Conservation (phyloP, 2,113 vertebrate species). For the Pontoporia blainvillei region DNA sequence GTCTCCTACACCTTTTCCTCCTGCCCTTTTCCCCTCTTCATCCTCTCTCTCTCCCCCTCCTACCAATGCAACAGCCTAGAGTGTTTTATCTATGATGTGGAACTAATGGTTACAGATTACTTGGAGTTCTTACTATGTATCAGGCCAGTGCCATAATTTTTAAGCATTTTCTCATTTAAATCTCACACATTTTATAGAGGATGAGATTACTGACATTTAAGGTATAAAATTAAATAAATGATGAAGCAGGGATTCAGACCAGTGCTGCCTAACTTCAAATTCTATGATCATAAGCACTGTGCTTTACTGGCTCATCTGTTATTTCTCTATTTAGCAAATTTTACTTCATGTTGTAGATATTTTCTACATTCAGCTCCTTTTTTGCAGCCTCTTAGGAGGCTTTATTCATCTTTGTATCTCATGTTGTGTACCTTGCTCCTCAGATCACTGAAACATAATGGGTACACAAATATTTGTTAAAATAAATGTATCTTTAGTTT, state of each 20-base stretch:
- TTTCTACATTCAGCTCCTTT: background rate
- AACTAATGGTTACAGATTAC: background rate
- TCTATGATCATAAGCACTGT: background rate
- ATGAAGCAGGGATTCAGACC: background rate
- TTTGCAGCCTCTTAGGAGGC: background rate
- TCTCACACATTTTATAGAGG: background rate
- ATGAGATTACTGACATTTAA: background rate
- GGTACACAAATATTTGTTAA: background rate
- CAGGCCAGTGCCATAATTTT: background rate
- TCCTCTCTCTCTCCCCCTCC: too few relatives aligned
- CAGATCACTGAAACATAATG: background rate
- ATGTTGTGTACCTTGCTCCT: background rate
- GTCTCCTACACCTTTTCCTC: too few relatives aligned
- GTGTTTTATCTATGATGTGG: background rate
- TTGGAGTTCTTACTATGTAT: background rate
- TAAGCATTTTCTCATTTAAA: background rate
- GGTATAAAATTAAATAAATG: background rate
- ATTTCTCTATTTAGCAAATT: background rate
- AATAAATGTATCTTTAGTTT: background rate
- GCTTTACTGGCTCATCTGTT: background rate
- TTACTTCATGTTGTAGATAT: background rate
- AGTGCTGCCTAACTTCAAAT: background rate
- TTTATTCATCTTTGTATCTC: background rate
- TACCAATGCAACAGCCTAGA: background rate
- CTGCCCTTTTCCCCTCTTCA: accelerated